These are phyloP conservation scores for Vicugna pacos DNA, from an alignment of 2,113 vertebrate species.

Conservation along the genomic window DNA sequence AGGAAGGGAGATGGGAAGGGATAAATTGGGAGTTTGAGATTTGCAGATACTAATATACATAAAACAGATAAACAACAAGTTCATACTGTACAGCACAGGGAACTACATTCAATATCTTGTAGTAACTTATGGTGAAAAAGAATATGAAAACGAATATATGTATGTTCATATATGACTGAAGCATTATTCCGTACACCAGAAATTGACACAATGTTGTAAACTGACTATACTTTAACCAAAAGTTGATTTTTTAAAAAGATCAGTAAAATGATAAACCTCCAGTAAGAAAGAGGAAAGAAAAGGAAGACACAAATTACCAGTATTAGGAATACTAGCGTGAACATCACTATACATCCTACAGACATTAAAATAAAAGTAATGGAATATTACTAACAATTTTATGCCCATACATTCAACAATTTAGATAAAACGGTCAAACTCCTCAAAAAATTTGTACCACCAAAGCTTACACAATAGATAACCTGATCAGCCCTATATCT, in stretches of 20 bases:
- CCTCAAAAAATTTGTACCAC: neutral
- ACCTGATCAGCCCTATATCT: neutral
- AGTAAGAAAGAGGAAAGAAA: neutral
- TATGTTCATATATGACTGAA: too few species aligned
- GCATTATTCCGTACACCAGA: too few species aligned
- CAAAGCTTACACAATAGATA: neutral
- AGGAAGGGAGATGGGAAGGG: too few species aligned
- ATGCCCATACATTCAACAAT: neutral
- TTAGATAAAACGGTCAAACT: conserved; percentile 26
- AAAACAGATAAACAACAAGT: too few species aligned
- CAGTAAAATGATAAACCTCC: conserved; percentile 2
- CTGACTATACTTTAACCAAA: neutral
- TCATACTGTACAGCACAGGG: too few species aligned
- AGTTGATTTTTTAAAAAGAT: neutral
- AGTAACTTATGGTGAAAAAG: too few species aligned
- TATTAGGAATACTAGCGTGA: neutral
- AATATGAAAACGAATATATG: too few species aligned
- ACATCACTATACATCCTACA: neutral
- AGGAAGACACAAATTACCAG: neutral
- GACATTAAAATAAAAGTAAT: neutral
- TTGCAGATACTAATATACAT: too few species aligned
- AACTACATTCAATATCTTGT: too few species aligned
- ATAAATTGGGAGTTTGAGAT: too few species aligned
- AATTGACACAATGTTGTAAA: too few species aligned
- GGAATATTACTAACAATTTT: neutral